These are phyloP conservation scores for Seira musarum DNA, from an alignment of 2,888 invertebrate species.

Conservation along the genomic window DNA sequence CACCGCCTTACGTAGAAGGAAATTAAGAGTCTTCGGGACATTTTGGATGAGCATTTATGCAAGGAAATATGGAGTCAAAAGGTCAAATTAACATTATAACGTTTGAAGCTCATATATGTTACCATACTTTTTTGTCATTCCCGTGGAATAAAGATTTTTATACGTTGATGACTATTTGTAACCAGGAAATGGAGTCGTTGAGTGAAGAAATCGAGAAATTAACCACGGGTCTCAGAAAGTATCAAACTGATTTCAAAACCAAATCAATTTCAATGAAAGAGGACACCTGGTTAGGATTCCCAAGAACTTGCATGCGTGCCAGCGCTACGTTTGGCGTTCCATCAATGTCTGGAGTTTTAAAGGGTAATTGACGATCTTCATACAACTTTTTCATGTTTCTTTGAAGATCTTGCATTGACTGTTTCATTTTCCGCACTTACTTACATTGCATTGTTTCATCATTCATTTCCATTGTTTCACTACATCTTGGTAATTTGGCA, in stretches of 20 bases:
- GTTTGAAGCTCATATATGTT: not conserved
- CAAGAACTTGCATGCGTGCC: conserved; percentile 64
- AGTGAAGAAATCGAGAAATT: conserved; percentile 60
- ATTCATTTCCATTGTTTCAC: no score
- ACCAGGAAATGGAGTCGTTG: conserved; percentile 61
- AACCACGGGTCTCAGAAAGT: conserved; percentile 57
- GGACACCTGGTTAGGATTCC: conserved; percentile 64
- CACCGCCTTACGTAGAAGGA: conserved; percentile 23
- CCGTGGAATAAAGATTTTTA: not conserved
- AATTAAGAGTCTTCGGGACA: conserved; percentile 48
- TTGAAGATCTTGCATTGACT: no score
- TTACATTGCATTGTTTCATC: no score
- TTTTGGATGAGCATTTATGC: conserved; percentile 62
- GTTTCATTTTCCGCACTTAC: no score
- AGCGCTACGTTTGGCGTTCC: conserved; percentile 67
- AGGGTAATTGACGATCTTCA: no score
- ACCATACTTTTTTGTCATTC: not conserved
- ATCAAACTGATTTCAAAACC: conserved; percentile 65
- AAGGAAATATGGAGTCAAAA: conserved; percentile 64
- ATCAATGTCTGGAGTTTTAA: conserved; percentile 51
- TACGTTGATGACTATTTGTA: not conserved
- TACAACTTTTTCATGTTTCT: no score
- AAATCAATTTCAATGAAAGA: conserved; percentile 64
- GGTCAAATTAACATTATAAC: conserved; percentile 34
- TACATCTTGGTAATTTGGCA: no score